A percentile compares a stretch with the other conserved stretches of the same genome.
Evolutionary conservation across 2,888 invertebrate genomes (phyloP).

Genomic region (Troilus luridus): DNA sequence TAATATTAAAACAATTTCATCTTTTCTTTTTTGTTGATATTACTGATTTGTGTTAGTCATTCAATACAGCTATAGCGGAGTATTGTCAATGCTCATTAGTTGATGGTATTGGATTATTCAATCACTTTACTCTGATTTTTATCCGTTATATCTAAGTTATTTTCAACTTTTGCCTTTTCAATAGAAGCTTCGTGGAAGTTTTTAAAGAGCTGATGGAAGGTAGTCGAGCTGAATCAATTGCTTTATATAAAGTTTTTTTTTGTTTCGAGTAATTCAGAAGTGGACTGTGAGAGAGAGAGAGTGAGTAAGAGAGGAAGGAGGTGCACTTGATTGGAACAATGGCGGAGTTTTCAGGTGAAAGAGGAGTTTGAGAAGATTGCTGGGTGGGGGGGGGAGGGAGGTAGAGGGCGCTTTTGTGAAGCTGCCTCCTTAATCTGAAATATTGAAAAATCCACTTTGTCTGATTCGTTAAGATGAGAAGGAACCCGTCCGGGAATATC

Average conservation of each 20-base stretch:
- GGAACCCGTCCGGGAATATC: constrained; percentile 46
- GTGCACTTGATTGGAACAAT: constrained; percentile 57
- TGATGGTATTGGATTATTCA: constrained; percentile 5
- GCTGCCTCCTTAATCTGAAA: constrained; percentile 60
- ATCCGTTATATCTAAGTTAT: not conserved
- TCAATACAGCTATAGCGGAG: not conserved
- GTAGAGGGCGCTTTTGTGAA: constrained; percentile 37
- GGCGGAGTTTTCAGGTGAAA: constrained; percentile 53
- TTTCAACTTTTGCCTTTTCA: not conserved
- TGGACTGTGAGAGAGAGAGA: not conserved
- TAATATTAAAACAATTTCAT: not conserved
- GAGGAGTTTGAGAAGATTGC: constrained; percentile 40
- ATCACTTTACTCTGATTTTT: not conserved
- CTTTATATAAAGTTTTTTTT: constrained; percentile 48
- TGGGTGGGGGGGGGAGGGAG: constrained; percentile 19
- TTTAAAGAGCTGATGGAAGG: constrained; percentile 5
- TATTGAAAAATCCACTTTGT: constrained; percentile 63
- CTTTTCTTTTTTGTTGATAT: not conserved
- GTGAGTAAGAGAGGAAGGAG: constrained; percentile 4
- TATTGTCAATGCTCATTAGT: not conserved
- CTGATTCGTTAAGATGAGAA: constrained; percentile 54
- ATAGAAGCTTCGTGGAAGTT: not conserved
- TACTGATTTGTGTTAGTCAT: not conserved
- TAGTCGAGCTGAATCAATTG: constrained; percentile 44
- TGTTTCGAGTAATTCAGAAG: constrained; percentile 44